Conservation (phyloP, 2,113 vertebrate species). For the Pygoscelis antarcticus region DNA sequence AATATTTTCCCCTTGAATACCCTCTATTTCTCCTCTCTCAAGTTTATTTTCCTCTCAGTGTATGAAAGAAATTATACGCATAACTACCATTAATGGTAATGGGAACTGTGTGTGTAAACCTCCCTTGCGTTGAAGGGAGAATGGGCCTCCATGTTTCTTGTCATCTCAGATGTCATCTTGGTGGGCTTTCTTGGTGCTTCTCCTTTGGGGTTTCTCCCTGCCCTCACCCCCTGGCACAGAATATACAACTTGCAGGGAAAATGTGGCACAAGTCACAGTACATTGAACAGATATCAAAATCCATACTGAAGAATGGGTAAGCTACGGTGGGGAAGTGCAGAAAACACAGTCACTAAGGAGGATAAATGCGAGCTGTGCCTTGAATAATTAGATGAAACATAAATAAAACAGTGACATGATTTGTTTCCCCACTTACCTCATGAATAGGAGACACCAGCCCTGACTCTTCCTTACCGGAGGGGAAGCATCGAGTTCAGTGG, state of each 20-base stretch:
- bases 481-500: not conserved
- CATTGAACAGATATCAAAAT: constrained; percentile 4
- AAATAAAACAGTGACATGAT: constrained; percentile 36
- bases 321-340: not conserved
- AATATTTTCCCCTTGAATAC: constrained; percentile 60
- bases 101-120: constrained; percentile 27
- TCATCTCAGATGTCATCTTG: not conserved
- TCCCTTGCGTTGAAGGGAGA: not conserved
- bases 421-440: constrained; percentile 19
- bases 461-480: not conserved
- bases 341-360: not conserved
- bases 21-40: constrained; percentile 59
- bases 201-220: not conserved
- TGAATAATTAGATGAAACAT: constrained; percentile 25
- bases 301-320: not conserved
- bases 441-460: not conserved
- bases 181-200: not conserved
- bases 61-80: not conserved
- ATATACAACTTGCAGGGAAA: not conserved
- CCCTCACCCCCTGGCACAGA: not conserved
- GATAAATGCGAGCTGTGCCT: not conserved
- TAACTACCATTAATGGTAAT: constrained; percentile 32
- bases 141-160: not conserved
- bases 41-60: constrained; percentile 56
- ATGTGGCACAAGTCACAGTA: not conserved